phyloP scores from a whole-genome alignment of 2,888 invertebrate species.

The Apamea anceps region DNA sequence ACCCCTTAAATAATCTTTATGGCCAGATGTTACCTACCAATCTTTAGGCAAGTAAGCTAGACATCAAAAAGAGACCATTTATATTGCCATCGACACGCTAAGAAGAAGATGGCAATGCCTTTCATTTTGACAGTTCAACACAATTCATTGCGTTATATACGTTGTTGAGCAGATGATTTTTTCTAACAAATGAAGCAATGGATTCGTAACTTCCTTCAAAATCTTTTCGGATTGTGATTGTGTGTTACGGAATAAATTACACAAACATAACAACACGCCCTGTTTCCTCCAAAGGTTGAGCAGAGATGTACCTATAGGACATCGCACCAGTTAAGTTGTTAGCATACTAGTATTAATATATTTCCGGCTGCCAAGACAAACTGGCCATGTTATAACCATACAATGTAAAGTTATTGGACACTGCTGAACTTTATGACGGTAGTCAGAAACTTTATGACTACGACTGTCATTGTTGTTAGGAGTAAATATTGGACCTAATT shows the following conservation, averaged over 20 bases:
- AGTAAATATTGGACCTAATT: slow-evolving; percentile 39
- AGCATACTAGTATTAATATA: background rate
- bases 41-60: too few species aligned
- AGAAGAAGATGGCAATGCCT: background rate
- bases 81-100: background rate
- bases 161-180: background rate
- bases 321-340: too few species aligned
- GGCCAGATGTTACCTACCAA: too few species aligned
- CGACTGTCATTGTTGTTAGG: background rate
- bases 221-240: background rate
- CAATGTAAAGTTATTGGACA: slow-evolving; percentile 31
- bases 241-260: too few species aligned
- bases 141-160: background rate
- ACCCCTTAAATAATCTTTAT: too few species aligned
- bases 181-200: background rate
- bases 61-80: background rate
- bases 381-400: slow-evolving; percentile 15
- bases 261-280: too few species aligned
- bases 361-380: background rate
- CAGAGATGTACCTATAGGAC: too few species aligned
- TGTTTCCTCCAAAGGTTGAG: too few species aligned
- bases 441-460: slow-evolving; percentile 32
- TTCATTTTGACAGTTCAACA: background rate
- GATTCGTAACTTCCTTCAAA: background rate
- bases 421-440: slow-evolving; percentile 25